These are phyloP conservation scores for Styela clava DNA, from an alignment of 23 tunicate species.

Conservation along the genomic window DNA sequence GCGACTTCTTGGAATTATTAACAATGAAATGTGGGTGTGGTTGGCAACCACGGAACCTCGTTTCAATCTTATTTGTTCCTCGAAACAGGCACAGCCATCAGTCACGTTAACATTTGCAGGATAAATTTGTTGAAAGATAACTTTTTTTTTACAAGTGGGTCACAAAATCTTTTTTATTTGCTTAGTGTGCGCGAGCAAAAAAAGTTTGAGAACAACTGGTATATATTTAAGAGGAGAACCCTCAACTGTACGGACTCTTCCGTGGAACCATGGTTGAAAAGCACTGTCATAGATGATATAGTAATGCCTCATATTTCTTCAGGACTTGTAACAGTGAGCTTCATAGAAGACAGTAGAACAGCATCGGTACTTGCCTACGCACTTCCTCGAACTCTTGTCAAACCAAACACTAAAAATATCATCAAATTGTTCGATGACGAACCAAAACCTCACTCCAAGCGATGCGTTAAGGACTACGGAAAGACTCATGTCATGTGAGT, in stretches of 20 bases:
- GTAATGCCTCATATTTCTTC: too few species aligned
- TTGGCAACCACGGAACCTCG: not conserved
- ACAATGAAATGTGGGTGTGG: not conserved
- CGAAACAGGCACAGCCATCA: not conserved
- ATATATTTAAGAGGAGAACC: too few species aligned
- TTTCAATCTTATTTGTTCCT: not conserved
- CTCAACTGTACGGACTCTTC: not conserved
- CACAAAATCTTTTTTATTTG: not conserved
- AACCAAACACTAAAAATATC: slow-evolving; percentile 35
- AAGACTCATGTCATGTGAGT: slow-evolving; percentile 78
- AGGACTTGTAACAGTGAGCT: slow-evolving; percentile 73
- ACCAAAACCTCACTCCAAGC: slow-evolving; percentile 78
- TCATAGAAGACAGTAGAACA: slow-evolving; percentile 35
- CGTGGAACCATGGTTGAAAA: too few species aligned
- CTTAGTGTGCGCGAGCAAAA: not conserved
- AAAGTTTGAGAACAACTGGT: not conserved
- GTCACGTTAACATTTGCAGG: not conserved
- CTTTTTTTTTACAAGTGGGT: not conserved
- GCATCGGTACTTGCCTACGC: slow-evolving; percentile 45
- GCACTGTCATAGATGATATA: too few species aligned
- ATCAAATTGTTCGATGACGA: slow-evolving; percentile 39
- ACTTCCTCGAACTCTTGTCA: slow-evolving; percentile 47
- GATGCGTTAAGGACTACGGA: slow-evolving; percentile 81
- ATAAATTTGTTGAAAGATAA: not conserved
- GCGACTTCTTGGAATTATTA: not conserved